These are phyloP conservation scores for Ethmia dodecea DNA, from an alignment of 2,888 invertebrate species.

Conservation along the genomic window DNA sequence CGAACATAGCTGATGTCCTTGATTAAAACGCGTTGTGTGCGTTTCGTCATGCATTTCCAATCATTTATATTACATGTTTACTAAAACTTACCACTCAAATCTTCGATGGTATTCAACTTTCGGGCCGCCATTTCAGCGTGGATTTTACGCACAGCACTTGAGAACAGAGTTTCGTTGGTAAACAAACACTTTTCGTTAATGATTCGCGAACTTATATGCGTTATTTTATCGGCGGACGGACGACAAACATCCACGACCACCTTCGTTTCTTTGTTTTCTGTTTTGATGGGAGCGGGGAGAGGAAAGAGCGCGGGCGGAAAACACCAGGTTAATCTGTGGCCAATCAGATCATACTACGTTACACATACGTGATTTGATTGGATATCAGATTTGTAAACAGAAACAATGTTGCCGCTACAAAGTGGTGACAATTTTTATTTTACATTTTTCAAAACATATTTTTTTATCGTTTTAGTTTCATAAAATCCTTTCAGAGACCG, in stretches of 20 bases:
- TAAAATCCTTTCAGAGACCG: too few species aligned
- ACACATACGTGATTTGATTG: constrained; percentile 28
- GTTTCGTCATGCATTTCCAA: constrained; percentile 43
- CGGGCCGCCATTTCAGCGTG: constrained; percentile 55
- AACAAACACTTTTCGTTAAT: constrained; percentile 26
- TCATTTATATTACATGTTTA: constrained; percentile 49
- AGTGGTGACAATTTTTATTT: too few species aligned
- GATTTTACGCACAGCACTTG: constrained; percentile 27
- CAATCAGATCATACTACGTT: constrained; percentile 25
- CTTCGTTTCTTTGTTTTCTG: constrained; percentile 46
- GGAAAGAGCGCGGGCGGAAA: constrained; percentile 15
- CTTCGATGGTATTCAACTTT: constrained; percentile 70
- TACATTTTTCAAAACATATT: too few species aligned
- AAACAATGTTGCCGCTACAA: constrained; percentile 31
- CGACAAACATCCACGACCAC: constrained; percentile 17
- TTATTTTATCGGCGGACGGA: constrained; percentile 13
- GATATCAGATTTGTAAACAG: constrained; percentile 31
- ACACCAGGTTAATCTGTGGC: constrained; percentile 18
- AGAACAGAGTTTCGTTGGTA: constrained; percentile 18
- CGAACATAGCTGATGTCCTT: constrained; percentile 22
- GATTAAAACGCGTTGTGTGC: constrained; percentile 32
- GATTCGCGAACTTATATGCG: constrained; percentile 26
- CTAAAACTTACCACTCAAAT: constrained; percentile 70
- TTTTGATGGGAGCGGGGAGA: constrained; percentile 21
- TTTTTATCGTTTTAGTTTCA: too few species aligned